Conservation (phyloP, 2,888 invertebrate genomes). For the Noctua comes region DNA sequence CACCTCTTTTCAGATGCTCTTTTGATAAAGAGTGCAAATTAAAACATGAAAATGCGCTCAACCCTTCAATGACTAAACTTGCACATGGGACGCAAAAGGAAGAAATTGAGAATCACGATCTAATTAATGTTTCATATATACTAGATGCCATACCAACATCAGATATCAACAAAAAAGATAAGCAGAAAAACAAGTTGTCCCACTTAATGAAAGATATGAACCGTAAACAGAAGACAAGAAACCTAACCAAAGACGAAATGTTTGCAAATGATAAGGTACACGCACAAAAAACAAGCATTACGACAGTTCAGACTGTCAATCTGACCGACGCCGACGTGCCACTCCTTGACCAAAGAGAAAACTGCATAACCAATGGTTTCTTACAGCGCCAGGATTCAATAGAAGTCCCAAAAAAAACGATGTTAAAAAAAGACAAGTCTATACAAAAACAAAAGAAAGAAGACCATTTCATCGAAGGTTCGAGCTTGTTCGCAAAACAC, state of each 20-base stretch:
- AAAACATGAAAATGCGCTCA: not conserved
- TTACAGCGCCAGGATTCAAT: not conserved
- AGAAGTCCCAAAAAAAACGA: not conserved
- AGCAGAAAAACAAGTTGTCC: not conserved
- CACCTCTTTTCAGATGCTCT: constrained; percentile 40
- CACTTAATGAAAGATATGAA: not conserved
- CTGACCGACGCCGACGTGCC: constrained; percentile 24
- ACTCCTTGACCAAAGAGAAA: not conserved
- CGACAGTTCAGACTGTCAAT: too few relatives aligned
- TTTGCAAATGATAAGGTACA: not conserved
- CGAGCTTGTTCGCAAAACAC: too few relatives aligned
- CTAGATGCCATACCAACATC: constrained; percentile 63
- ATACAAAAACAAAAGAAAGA: constrained; percentile 19
- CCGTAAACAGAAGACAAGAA: constrained; percentile 6
- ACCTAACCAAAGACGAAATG: not conserved
- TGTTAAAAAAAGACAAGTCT: constrained; percentile 1
- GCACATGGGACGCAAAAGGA: constrained; percentile 12
- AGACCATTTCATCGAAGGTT: not conserved
- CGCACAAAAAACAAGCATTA: not conserved
- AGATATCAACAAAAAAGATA: constrained; percentile 11
- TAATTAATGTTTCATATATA: constrained; percentile 65
- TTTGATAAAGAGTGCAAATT: constrained; percentile 43
- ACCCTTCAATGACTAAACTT: not conserved
- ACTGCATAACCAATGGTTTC: not conserved
- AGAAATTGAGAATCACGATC: constrained; percentile 31